These are phyloP conservation scores for Julus scanicus DNA, from an alignment of 2,888 invertebrate species.

Conservation along the genomic window DNA sequence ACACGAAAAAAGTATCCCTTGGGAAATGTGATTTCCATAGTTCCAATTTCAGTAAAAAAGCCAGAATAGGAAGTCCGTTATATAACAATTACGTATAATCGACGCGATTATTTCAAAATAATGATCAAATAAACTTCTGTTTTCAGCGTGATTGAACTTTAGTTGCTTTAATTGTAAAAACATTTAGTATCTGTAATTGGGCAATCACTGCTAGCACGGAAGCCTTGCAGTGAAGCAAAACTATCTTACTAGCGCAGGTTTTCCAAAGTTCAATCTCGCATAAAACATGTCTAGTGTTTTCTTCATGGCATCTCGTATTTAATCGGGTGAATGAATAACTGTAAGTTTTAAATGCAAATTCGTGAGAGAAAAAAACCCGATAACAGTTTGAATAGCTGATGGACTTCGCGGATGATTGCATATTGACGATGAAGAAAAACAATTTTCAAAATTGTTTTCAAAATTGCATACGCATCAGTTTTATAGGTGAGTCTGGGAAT, in stretches of 20 bases:
- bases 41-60: not conserved
- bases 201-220: not conserved
- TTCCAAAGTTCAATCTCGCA: not conserved
- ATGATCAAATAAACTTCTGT: not conserved
- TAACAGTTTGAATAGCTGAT: not conserved
- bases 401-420: not conserved
- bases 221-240: not conserved
- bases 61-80: not conserved
- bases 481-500: not conserved
- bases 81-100: not conserved
- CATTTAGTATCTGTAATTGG: not conserved
- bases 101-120: not conserved
- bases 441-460: not conserved
- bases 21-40: not conserved
- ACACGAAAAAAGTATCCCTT: not conserved
- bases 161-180: not conserved
- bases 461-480: not conserved
- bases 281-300: not conserved
- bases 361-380: not conserved
- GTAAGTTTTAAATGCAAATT: not conserved
- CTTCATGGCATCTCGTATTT: not conserved
- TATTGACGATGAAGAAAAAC: constrained; percentile 35
- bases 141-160: not conserved
- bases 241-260: not conserved
- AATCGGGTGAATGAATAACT: constrained; percentile 19